These are phyloP conservation scores for Sorex maritimensis DNA, from an alignment of 2,797 vertebrate genomes.

Conservation along the genomic window DNA sequence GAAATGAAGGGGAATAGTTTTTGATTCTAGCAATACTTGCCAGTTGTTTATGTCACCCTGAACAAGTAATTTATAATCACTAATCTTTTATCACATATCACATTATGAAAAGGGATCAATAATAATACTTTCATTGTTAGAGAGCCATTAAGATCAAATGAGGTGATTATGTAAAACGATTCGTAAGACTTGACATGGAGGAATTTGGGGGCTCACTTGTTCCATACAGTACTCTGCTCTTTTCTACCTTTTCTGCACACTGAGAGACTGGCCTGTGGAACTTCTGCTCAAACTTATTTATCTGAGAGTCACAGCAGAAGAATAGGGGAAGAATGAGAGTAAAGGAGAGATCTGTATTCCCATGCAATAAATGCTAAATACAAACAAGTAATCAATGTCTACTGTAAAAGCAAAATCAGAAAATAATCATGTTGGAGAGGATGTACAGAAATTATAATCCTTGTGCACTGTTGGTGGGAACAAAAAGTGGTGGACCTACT, in stretches of 20 bases:
- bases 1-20: background rate
- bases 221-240: background rate
- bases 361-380: too few relatives aligned
- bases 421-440: too few relatives aligned
- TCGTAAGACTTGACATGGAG: background rate
- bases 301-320: background rate
- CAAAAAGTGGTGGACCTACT: too few relatives aligned
- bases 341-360: background rate
- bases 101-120: background rate
- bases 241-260: background rate
- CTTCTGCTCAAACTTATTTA: background rate
- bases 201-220: background rate
- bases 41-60: background rate
- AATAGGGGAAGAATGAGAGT: background rate
- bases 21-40: background rate
- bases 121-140: background rate
- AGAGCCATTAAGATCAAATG: background rate
- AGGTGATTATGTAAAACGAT: background rate
- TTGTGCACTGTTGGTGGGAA: too few relatives aligned
- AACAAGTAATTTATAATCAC: background rate
- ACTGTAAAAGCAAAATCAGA: too few relatives aligned
- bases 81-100: constrained; percentile 1
- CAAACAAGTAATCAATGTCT: too few relatives aligned
- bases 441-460: too few relatives aligned
- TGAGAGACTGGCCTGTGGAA: background rate